These are phyloP conservation scores for Hartigia nigra DNA, from an alignment of 2,888 invertebrate genomes.

Conservation along the genomic window DNA sequence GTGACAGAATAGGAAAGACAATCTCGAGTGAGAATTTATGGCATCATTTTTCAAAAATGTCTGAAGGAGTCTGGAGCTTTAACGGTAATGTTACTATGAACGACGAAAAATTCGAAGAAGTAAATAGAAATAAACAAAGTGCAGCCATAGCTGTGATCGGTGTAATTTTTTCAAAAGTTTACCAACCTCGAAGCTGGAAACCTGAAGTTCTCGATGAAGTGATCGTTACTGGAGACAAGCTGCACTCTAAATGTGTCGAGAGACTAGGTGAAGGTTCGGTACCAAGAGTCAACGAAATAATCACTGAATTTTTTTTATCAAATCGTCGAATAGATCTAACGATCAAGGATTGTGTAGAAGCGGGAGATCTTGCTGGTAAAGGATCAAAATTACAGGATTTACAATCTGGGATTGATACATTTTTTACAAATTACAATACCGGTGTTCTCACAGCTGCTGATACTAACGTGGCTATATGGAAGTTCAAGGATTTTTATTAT, in stretches of 20 bases:
- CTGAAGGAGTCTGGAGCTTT: constrained; percentile 51
- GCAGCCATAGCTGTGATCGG: constrained; percentile 53
- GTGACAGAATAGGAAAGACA: constrained; percentile 27
- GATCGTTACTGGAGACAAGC: constrained; percentile 49
- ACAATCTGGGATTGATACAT: constrained; percentile 41
- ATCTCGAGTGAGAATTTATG: constrained; percentile 40
- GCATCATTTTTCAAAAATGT: constrained; percentile 48
- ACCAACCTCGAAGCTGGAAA: constrained; percentile 51
- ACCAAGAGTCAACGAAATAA: constrained; percentile 48
- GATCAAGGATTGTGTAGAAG: constrained; percentile 55
- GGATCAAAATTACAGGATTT: constrained; percentile 44
- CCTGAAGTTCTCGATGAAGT: constrained; percentile 48
- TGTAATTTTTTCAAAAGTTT: constrained; percentile 55
- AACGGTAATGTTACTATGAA: constrained; percentile 36
- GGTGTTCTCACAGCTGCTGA: constrained; percentile 44
- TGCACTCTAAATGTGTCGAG: constrained; percentile 48
- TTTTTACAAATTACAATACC: constrained; percentile 43
- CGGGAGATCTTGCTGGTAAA: constrained; percentile 44
- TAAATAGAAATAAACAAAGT: constrained; percentile 42
- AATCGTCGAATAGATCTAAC: constrained; percentile 50
- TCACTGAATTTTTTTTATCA: constrained; percentile 55
- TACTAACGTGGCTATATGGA: constrained; percentile 50
- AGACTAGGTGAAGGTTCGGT: constrained; percentile 36
- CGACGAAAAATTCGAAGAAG: constrained; percentile 39
- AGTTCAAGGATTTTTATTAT: constrained; percentile 42